These are phyloP conservation scores for Eutrigla gurnardus DNA, from an alignment of 2,797 vertebrate species.

Conservation along the genomic window DNA sequence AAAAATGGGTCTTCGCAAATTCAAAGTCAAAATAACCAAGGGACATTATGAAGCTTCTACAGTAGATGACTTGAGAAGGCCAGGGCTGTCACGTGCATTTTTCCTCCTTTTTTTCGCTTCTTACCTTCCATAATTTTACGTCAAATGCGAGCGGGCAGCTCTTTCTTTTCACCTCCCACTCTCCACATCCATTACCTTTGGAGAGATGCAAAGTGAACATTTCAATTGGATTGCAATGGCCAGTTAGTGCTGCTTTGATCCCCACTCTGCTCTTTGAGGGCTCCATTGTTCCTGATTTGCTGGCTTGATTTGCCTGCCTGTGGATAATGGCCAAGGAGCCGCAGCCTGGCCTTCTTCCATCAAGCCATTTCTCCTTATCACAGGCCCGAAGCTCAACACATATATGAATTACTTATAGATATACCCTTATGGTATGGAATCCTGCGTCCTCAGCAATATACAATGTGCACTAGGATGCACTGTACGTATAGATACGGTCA, in stretches of 20 bases:
- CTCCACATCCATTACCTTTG: slow-evolving; percentile 85
- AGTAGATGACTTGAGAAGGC: slow-evolving; percentile 79
- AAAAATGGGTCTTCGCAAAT: slow-evolving; percentile 72
- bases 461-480: slow-evolving; percentile 10
- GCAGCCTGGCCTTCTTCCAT: slow-evolving; percentile 67
- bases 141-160: slow-evolving; percentile 75
- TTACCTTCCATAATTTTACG: slow-evolving; percentile 81
- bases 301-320: slow-evolving; percentile 82
- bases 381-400: slow-evolving; percentile 63
- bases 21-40: slow-evolving; percentile 82
- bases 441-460: slow-evolving; percentile 28
- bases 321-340: slow-evolving; percentile 78
- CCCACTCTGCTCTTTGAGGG: slow-evolving; percentile 84
- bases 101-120: slow-evolving; percentile 73
- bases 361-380: slow-evolving; percentile 73
- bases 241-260: slow-evolving; percentile 87
- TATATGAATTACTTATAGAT: slow-evolving; percentile 67
- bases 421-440: slow-evolving; percentile 52
- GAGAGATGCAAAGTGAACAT: slow-evolving; percentile 87
- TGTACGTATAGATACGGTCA: slow-evolving; percentile 31
- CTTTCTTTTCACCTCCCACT: slow-evolving; percentile 80
- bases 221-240: slow-evolving; percentile 89
- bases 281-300: slow-evolving; percentile 86
- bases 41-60: slow-evolving; percentile 78
- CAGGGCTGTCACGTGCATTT: slow-evolving; percentile 70